phyloP scores from a whole-genome alignment of 1,140 invertebrate genomes.

The Pseudomyrmex dendroicus region DNA sequence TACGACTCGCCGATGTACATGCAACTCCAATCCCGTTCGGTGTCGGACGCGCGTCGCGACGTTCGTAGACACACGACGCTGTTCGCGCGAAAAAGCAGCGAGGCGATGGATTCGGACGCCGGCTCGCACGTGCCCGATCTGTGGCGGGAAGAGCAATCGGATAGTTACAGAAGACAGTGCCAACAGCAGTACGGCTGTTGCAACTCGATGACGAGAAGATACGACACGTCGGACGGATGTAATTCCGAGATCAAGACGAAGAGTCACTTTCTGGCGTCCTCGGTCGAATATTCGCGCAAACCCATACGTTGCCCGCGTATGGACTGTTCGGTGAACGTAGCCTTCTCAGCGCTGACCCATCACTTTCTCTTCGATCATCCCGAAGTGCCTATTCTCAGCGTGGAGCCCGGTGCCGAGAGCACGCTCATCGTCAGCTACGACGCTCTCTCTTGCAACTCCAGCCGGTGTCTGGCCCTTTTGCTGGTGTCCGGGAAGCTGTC shows the following conservation, averaged over 20 bases:
- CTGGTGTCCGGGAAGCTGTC: slow-evolving; percentile 81
- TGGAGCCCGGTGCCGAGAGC: slow-evolving; percentile 80
- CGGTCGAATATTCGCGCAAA: slow-evolving; percentile 78
- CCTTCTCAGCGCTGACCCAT: slow-evolving; percentile 81
- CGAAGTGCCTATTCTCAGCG: slow-evolving; percentile 80
- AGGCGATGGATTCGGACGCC: neutral
- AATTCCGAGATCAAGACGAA: slow-evolving; percentile 72
- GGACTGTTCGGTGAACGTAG: slow-evolving; percentile 81
- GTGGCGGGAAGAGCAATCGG: neutral
- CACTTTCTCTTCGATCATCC: slow-evolving; percentile 83
- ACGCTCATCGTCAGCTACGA: slow-evolving; percentile 80
- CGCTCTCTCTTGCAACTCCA: slow-evolving; percentile 75
- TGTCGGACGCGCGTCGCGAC: slow-evolving; percentile 1
- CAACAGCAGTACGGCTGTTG: slow-evolving; percentile 64
- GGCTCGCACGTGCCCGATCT: neutral
- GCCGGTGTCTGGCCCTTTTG: slow-evolving; percentile 80
- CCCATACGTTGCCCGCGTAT: slow-evolving; percentile 81
- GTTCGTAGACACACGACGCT: neutral
- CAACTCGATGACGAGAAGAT: slow-evolving; percentile 61
- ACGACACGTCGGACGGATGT: slow-evolving; percentile 32
- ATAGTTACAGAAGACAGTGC: neutral
- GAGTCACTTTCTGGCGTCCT: slow-evolving; percentile 58
- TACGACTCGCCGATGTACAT: slow-evolving; percentile 1
- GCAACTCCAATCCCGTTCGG: neutral
- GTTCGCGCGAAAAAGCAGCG: neutral